phyloP scores from a whole-genome alignment of 2,113 vertebrate genomes.

The Mormyrus lacerda region DNA sequence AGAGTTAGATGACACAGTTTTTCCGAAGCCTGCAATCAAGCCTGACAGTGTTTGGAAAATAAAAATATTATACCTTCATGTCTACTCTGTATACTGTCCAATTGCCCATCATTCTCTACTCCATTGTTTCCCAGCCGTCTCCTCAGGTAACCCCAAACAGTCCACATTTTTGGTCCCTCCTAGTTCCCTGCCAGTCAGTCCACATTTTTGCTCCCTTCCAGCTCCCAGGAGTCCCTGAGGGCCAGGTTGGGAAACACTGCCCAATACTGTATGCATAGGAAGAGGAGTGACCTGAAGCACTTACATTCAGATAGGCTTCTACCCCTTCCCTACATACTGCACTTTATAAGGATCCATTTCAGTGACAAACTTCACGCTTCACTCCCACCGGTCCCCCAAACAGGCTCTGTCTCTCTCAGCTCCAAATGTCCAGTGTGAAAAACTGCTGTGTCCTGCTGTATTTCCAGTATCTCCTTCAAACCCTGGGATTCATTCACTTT shows the following conservation, averaged over 20 bases:
- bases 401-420: neutral
- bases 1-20: slow-evolving; percentile 14
- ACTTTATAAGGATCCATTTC: slow-evolving; percentile 3
- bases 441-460: neutral
- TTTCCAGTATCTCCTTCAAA: neutral
- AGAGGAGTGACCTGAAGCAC: neutral
- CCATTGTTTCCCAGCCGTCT: neutral
- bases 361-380: neutral
- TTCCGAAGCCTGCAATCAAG: neutral
- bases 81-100: neutral
- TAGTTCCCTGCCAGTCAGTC: neutral
- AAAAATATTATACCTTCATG: neutral
- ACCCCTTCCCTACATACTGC: neutral
- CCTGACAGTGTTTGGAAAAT: slow-evolving; percentile 30
- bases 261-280: neutral
- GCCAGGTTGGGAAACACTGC: neutral
- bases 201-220: neutral
- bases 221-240: neutral
- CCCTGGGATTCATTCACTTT: slow-evolving; percentile 19
- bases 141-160: neutral
- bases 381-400: neutral
- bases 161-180: neutral
- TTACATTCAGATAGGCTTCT: neutral
- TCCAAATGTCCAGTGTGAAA: neutral
- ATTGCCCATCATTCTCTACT: neutral